Evolutionary conservation across 2,888 invertebrate genomes (phyloP).

Genomic region (Fissipunctia ypsillon): DNA sequence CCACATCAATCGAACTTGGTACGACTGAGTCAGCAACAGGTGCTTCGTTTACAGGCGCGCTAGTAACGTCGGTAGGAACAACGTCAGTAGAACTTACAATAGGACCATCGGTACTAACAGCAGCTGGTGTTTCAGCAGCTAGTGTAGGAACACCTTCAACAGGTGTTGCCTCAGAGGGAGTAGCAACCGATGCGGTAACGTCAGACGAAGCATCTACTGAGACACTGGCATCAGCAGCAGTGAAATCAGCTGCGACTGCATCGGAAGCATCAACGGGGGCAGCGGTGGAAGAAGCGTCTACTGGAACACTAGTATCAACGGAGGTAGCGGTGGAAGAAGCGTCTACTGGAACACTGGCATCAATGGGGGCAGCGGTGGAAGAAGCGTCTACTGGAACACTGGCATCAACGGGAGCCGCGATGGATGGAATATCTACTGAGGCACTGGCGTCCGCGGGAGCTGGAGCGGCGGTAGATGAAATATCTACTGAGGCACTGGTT

Average conservation of each 20-base stretch:
- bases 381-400: background rate
- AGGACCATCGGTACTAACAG: constrained; percentile 27
- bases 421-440: background rate
- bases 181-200: background rate
- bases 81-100: constrained; percentile 29
- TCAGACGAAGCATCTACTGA: background rate
- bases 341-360: too few species aligned
- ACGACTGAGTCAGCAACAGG: constrained; percentile 31
- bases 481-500: background rate
- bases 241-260: background rate
- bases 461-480: too few species aligned
- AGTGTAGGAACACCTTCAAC: background rate
- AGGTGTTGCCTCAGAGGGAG: background rate
- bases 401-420: fast-evolving
- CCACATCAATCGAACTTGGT: constrained; percentile 5
- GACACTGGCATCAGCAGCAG: background rate
- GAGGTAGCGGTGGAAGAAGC: background rate
- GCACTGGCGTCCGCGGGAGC: background rate
- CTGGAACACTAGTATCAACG: too few species aligned
- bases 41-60: constrained; percentile 16
- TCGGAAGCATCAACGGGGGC: background rate
- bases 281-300: background rate
- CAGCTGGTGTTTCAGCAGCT: background rate
- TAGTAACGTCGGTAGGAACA: constrained; percentile 33
- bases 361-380: fast-evolving